Conservation (phyloP, 2,113 vertebrate species). For the Antechinus flavipes region DNA sequence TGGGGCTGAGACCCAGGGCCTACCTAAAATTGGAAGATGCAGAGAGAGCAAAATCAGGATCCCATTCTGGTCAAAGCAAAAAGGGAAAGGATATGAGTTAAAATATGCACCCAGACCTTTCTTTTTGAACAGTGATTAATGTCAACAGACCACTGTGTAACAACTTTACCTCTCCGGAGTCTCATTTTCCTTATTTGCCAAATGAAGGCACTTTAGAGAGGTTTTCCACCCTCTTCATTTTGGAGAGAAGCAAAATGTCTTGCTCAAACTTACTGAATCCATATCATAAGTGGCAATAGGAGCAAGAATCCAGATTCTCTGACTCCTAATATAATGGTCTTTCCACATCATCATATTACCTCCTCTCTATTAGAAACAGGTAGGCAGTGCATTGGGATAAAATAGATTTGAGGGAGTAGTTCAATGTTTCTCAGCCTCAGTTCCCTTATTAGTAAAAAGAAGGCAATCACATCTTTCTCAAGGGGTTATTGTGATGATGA, state of each 20-base stretch:
- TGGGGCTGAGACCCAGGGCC: not conserved
- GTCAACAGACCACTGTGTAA: not conserved
- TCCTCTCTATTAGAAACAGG: not conserved
- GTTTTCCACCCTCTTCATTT: not conserved
- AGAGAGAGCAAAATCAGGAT: not conserved
- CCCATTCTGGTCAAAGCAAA: not conserved
- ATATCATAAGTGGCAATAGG: not conserved
- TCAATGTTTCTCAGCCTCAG: slow-evolving; percentile 6
- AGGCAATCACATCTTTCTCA: not conserved
- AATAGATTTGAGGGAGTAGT: not conserved
- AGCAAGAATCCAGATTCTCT: not conserved
- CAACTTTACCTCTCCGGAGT: not conserved
- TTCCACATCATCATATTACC: not conserved
- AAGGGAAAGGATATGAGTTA: not conserved
- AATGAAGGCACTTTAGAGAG: not conserved
- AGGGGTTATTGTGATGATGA: not conserved
- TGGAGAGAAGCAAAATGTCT: not conserved
- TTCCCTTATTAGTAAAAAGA: slow-evolving; percentile 20
- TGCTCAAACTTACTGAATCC: not conserved
- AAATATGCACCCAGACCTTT: not conserved
- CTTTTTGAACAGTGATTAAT: not conserved
- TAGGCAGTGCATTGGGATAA: not conserved
- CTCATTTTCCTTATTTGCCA: not conserved
- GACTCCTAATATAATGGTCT: not conserved
- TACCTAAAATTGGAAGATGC: not conserved